Evolutionary conservation across 2,113 vertebrate species (phyloP).

Genomic region (Apodemus speciosus): DNA sequence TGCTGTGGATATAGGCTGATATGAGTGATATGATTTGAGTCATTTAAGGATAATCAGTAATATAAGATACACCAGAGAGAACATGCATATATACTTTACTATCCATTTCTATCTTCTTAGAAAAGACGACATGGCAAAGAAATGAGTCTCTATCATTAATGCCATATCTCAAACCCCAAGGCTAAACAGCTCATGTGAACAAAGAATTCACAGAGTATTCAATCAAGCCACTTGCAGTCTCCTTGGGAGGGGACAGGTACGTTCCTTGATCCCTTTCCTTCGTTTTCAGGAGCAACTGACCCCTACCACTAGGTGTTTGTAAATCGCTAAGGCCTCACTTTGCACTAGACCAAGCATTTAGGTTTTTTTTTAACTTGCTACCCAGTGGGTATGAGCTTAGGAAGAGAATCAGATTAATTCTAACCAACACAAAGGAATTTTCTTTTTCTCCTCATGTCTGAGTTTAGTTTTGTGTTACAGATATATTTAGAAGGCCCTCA

Average conservation of each 20-base stretch:
- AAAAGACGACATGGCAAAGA: not conserved
- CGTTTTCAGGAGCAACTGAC: not conserved
- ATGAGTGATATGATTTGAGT: conserved; percentile 53
- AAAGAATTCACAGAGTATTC: conserved; percentile 14
- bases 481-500: conserved; percentile 43
- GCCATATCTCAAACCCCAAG: not conserved
- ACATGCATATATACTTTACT: not conserved
- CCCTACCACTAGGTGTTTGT: not conserved
- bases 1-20: conserved; percentile 51
- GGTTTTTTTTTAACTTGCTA: not conserved
- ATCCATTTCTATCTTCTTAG: conserved; percentile 26
- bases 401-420: conserved; percentile 44
- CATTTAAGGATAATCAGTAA: not conserved
- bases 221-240: not conserved
- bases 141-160: not conserved
- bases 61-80: not conserved
- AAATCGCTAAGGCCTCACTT: not conserved
- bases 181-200: not conserved
- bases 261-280: conserved; percentile 19
- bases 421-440: conserved; percentile 43
- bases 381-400: not conserved
- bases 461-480: not conserved
- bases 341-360: not conserved
- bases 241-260: not conserved
- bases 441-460: conserved; percentile 32